Conservation (phyloP, 2,797 vertebrate species). For the Hypotaenidia okinawae region DNA sequence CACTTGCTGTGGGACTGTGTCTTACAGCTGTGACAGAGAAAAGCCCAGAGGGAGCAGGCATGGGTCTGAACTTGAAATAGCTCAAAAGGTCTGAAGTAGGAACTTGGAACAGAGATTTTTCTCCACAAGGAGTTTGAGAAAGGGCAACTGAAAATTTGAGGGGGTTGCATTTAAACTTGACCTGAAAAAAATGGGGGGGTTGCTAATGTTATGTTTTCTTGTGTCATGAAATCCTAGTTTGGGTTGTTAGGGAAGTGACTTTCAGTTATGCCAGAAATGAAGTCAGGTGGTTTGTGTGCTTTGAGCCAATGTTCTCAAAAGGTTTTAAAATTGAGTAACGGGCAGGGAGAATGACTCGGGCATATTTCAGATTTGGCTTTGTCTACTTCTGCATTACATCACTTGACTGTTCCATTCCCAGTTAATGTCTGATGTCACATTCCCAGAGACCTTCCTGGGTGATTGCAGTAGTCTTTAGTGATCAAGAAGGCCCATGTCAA, state of each 20-base stretch:
- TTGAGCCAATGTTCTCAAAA: neutral
- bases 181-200: neutral
- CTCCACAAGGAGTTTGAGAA: neutral
- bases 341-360: neutral
- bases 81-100: neutral
- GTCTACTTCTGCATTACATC: neutral
- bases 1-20: neutral
- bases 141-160: neutral
- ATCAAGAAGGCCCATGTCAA: neutral
- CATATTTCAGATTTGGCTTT: neutral
- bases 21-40: neutral
- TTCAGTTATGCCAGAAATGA: neutral
- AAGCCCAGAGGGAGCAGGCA: neutral
- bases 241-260: neutral
- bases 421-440: neutral
- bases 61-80: neutral
- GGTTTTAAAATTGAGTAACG: neutral
- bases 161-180: neutral
- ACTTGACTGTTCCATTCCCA: neutral
- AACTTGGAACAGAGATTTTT: neutral
- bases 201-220: neutral
- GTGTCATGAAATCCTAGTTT: neutral
- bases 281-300: neutral
- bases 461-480: neutral
- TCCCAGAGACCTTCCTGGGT: neutral